phyloP scores from a whole-genome alignment of 2,113 vertebrate genomes.

The Laterallus jamaicensis region DNA sequence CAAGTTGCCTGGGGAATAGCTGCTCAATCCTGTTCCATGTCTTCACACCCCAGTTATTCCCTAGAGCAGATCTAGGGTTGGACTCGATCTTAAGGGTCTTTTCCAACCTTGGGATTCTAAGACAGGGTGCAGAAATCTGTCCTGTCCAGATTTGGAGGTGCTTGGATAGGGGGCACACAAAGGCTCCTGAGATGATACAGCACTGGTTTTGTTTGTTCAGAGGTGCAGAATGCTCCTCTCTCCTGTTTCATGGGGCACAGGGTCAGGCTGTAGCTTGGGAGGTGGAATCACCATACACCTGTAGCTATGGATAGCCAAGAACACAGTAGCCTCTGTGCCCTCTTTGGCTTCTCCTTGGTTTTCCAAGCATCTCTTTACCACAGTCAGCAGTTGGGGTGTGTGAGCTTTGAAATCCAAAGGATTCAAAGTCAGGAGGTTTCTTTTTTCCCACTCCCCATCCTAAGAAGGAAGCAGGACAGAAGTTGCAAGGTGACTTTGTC shows the following conservation, averaged over 20 bases:
- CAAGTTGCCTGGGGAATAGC: background rate
- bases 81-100: too few species aligned
- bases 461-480: background rate
- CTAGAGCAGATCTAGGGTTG: background rate
- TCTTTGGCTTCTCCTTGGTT: background rate
- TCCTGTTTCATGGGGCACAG: background rate
- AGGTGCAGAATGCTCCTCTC: background rate
- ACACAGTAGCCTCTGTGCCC: too few species aligned
- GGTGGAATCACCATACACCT: accelerated
- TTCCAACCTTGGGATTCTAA: too few species aligned
- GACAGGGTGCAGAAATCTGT: background rate
- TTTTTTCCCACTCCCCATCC: background rate
- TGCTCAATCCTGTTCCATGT: background rate
- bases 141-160: background rate
- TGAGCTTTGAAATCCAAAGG: background rate
- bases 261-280: background rate
- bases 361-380: accelerated
- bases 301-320: background rate
- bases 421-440: background rate
- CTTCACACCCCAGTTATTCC: background rate
- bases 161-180: background rate
- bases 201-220: background rate
- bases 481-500: constrained; percentile 24
- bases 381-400: background rate
- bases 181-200: accelerated